These are phyloP conservation scores for Coranthus polyacanthus DNA, from an alignment of 2,797 vertebrate species.

Conservation along the genomic window DNA sequence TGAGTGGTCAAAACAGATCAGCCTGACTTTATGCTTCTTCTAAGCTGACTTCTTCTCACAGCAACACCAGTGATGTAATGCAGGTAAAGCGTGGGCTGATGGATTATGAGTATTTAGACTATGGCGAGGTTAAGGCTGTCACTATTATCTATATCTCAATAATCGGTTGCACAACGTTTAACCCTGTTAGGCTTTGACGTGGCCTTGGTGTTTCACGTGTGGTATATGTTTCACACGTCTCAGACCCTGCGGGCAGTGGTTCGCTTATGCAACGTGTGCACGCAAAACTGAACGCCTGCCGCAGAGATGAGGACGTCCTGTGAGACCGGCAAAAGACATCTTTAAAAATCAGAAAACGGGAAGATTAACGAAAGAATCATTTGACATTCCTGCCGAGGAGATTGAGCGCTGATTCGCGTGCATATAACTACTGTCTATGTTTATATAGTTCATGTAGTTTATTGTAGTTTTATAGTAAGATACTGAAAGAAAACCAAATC, in stretches of 20 bases:
- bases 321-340: not conserved
- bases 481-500: not conserved
- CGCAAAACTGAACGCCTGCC: not conserved
- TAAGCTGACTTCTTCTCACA: not conserved
- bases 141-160: slow-evolving; percentile 27
- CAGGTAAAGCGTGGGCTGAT: slow-evolving; percentile 26
- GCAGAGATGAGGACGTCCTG: not conserved
- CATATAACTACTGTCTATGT: no score
- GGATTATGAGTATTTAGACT: slow-evolving; percentile 53
- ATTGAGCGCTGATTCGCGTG: no score
- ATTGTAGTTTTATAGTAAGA: no score
- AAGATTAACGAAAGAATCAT: not conserved
- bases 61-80: slow-evolving; percentile 40
- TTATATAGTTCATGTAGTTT: no score
- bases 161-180: slow-evolving; percentile 57
- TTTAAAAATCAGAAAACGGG: not conserved
- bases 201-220: not conserved
- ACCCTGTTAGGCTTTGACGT: slow-evolving; percentile 32
- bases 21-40: not conserved
- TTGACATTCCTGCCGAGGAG: not conserved
- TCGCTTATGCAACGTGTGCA: slow-evolving; percentile 16
- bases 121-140: slow-evolving; percentile 21
- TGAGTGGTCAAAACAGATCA: not conserved
- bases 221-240: no score
- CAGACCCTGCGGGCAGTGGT: not conserved